phyloP scores from a whole-genome alignment of 2,797 vertebrate species.

The Myotis vivesi region DNA sequence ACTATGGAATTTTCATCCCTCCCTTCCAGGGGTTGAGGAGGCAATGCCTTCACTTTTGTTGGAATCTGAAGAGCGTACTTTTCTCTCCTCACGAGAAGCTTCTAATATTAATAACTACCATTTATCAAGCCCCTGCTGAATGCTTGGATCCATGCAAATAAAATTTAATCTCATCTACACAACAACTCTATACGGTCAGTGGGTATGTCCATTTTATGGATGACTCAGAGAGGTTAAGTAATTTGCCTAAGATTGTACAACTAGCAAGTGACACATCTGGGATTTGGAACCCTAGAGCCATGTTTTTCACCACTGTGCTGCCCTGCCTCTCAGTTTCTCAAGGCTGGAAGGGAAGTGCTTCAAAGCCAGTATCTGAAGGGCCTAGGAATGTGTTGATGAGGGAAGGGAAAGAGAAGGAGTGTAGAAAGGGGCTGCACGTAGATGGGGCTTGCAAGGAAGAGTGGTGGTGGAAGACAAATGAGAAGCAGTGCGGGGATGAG shows the following conservation, averaged over 20 bases:
- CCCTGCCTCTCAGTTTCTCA: neutral
- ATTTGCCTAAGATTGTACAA: neutral
- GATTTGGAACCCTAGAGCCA: constrained; percentile 23
- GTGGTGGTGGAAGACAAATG: neutral
- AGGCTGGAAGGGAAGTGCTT: neutral
- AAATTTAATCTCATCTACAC: constrained; percentile 66
- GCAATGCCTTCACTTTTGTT: constrained; percentile 50
- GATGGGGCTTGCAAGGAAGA: neutral
- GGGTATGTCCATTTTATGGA: constrained; percentile 51
- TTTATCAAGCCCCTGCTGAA: constrained; percentile 68
- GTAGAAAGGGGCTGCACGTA: neutral
- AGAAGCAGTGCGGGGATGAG: too few species aligned
- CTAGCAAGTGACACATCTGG: constrained; percentile 1
- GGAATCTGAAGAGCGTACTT: constrained; percentile 48
- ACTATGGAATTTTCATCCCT: neutral
- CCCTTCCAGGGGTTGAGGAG: neutral
- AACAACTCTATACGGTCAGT: constrained; percentile 44
- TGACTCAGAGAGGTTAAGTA: constrained; percentile 42
- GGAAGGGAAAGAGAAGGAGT: neutral
- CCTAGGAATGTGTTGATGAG: neutral
- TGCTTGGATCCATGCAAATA: constrained; percentile 72
- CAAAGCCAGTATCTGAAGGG: neutral
- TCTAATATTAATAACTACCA: constrained; percentile 67
- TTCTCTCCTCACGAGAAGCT: constrained; percentile 43
- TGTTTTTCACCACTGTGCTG: neutral